A percentile compares a stretch with the other conserved stretches of the same genome.
Evolutionary conservation across 2,113 vertebrate genomes (phyloP).

Genomic region (Nansenia antarctica): DNA sequence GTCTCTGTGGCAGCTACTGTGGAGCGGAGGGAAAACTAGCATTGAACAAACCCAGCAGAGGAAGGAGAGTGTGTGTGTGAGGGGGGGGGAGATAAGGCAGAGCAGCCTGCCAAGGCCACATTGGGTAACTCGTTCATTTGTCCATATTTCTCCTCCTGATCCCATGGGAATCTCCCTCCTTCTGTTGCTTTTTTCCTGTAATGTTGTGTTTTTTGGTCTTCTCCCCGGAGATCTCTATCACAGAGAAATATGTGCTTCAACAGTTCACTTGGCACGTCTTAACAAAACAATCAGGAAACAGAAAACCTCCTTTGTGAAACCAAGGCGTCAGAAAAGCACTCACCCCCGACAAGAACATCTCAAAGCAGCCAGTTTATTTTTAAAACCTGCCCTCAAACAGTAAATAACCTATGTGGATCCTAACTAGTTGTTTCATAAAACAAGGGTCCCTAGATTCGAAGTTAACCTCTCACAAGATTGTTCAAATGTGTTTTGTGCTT

Average conservation of each 20-base stretch:
- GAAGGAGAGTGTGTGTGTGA: conserved; percentile 25
- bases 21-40: too few relatives aligned
- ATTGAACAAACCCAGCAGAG: conserved; percentile 43
- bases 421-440: too few relatives aligned
- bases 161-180: conserved; percentile 53
- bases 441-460: too few relatives aligned
- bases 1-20: too few relatives aligned
- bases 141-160: conserved; percentile 64
- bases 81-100: conserved; percentile 43
- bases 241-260: conserved; percentile 62
- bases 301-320: conserved; percentile 29
- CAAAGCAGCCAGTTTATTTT: conserved; percentile 7
- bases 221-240: conserved; percentile 65
- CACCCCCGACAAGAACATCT: background rate
- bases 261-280: conserved; percentile 67
- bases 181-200: conserved; percentile 66
- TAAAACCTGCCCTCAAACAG: conserved; percentile 9
- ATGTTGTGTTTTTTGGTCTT: conserved; percentile 54
- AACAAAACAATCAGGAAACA: conserved; percentile 43
- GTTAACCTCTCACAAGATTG: too few relatives aligned
- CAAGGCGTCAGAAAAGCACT: conserved; percentile 19
- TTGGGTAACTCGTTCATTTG: conserved; percentile 71
- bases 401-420: background rate
- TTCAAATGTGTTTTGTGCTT: background rate
- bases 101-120: conserved; percentile 56